phyloP scores from a whole-genome alignment of 2,888 invertebrate species.

The Xestobium rufovillosum region DNA sequence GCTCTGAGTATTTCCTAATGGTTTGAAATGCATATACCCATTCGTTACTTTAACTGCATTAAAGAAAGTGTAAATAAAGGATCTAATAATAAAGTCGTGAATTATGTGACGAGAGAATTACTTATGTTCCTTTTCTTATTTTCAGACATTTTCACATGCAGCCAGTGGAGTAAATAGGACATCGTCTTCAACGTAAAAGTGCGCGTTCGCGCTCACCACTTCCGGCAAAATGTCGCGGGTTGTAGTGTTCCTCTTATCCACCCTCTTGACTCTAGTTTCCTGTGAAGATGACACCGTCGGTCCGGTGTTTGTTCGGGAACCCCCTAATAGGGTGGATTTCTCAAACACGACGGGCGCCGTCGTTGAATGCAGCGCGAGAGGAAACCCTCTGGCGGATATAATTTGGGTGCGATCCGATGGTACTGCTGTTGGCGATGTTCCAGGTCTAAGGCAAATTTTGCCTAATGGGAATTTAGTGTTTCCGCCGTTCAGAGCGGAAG shows the following conservation, averaged over 20 bases:
- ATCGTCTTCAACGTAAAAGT: too few species aligned
- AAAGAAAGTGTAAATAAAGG: too few species aligned
- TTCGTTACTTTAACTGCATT: too few species aligned
- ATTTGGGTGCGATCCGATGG: constrained; percentile 92
- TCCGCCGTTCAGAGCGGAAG: constrained; percentile 89
- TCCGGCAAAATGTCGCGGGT: too few species aligned
- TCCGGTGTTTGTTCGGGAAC: constrained; percentile 87
- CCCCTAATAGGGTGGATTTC: constrained; percentile 85
- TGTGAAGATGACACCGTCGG: constrained; percentile 48
- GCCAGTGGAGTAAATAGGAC: too few species aligned
- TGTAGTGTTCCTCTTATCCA: not conserved
- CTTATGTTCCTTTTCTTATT: too few species aligned
- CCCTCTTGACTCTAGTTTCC: constrained; percentile 6
- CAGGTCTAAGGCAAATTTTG: constrained; percentile 61
- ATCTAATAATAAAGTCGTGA: too few species aligned
- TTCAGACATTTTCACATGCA: too few species aligned
- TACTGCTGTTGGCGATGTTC: constrained; percentile 83
- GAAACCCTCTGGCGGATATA: constrained; percentile 83
- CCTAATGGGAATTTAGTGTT: constrained; percentile 91
- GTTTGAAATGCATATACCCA: too few species aligned
- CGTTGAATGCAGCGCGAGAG: constrained; percentile 86
- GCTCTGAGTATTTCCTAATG: too few species aligned
- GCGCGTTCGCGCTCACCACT: too few species aligned
- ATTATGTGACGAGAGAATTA: too few species aligned
- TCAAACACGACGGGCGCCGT: constrained; percentile 90